These are phyloP conservation scores for Cyprinodon diabolis DNA, from an alignment of 2,797 vertebrate species.

Conservation along the genomic window DNA sequence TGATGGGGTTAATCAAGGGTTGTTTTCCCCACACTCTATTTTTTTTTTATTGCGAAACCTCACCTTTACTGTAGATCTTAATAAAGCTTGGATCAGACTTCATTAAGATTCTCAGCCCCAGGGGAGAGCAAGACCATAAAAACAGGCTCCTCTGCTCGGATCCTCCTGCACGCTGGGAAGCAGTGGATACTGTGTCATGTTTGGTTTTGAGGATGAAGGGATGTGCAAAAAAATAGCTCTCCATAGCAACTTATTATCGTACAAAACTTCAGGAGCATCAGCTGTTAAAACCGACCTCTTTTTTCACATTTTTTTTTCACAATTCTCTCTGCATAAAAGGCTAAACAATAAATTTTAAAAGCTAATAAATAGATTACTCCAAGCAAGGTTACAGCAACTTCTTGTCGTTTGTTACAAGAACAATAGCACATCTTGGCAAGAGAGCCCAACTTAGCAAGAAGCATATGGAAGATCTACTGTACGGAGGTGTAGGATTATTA, in stretches of 20 bases:
- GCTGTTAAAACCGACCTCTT: conserved; percentile 17
- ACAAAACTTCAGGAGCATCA: conserved; percentile 33
- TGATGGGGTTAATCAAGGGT: conserved; percentile 60
- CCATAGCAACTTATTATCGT: conserved; percentile 37
- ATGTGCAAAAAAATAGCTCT: conserved; percentile 33
- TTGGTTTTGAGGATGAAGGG: conserved; percentile 55
- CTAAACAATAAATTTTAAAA: neutral
- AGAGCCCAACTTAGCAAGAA: conserved; percentile 25
- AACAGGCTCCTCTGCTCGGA: conserved; percentile 28
- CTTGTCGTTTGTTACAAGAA: conserved; percentile 36
- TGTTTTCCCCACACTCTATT: conserved; percentile 9
- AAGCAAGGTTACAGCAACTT: conserved; percentile 15
- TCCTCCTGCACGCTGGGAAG: conserved; percentile 60
- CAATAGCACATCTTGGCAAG: conserved; percentile 46
- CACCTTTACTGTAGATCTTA: conserved; percentile 56
- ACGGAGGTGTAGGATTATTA: conserved; percentile 53
- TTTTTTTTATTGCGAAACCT: conserved; percentile 44
- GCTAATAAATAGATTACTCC: neutral
- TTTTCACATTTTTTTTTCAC: conserved; percentile 2
- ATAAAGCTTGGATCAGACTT: conserved; percentile 73
- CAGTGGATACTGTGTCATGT: conserved; percentile 50
- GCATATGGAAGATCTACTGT: conserved; percentile 61
- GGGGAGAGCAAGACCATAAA: conserved; percentile 57
- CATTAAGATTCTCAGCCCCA: conserved; percentile 65
- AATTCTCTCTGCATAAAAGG: neutral